Percentiles rank a stretch among this genome's conserved stretches.
Evolutionary conservation across 2,113 vertebrate genomes (phyloP).

Genomic region (Pangasianodon hypophthalmus): DNA sequence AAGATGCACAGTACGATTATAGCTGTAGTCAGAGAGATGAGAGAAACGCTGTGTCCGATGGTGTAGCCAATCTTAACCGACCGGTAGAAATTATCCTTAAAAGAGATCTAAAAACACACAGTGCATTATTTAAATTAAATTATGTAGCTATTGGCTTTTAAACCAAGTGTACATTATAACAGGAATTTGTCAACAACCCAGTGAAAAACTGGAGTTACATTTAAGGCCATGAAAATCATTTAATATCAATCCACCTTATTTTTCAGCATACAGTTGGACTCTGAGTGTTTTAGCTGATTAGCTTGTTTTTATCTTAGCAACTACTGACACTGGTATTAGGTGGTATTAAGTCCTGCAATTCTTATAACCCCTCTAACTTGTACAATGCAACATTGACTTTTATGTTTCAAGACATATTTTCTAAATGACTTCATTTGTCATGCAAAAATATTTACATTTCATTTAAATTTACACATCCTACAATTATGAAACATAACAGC

Average conservation of each 20-base stretch:
- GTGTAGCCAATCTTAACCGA: constrained; percentile 90
- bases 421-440: neutral
- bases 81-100: constrained; percentile 78
- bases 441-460: neutral
- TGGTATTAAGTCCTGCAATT: neutral
- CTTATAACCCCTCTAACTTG: neutral
- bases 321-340: neutral
- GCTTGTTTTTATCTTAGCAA: neutral
- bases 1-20: constrained; percentile 88
- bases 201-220: neutral
- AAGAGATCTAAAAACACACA: constrained; percentile 14
- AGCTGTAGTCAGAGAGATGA: constrained; percentile 82
- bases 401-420: neutral
- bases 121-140: neutral
- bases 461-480: neutral
- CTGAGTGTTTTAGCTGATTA: neutral
- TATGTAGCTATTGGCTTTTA: neutral
- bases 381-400: neutral
- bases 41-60: constrained; percentile 88
- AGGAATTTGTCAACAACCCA: neutral
- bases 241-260: neutral
- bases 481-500: neutral
- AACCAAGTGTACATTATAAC: neutral
- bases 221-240: neutral
- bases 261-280: neutral